Base-by-base conservation (phyloP, 2,888 invertebrate genomes). In the Amiota minor region DNA sequence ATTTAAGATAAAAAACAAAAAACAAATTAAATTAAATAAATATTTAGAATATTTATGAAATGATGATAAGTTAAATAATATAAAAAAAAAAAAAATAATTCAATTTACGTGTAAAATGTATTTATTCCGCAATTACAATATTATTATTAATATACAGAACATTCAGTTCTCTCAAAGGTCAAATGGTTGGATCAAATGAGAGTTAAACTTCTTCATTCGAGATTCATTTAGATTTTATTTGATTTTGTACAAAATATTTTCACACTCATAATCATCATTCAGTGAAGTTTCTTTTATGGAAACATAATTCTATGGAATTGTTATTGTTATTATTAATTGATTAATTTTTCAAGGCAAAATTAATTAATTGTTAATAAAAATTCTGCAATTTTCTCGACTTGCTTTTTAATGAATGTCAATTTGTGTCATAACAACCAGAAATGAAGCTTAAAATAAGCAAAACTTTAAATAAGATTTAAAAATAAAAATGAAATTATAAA, bases 211-310 rank as follows among this genome's bases (percentile, higher is more conserved):
- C 35, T 35, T 35, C 35, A 23, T 23, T 2, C 23, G 3, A 23
- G 23, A 56, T 56, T 16, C 56, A 59, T 18, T 20, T 59, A 8
- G 23, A 20, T 14, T 20, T 23, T 50, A 61, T 61, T 62, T 71
- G 9, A 35, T 61, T 71, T 71, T 71, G 71, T 71, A 71, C 56
- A 71, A 62, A 71, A 23, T 11, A 20, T 59, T 59, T 59, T 50
- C 20, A 8, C 14, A 56, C 59, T 9, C 59, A 9, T 1, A 8
- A 59, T 35, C 4, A 35, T 35, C 35, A 35, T 35, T 35, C 6
- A 35, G 6, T 35, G 35, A 35, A 35, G 35, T 35, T 35, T 35
- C 35, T 6, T 35, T 35, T 35, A 59, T 59, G 16, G 23, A 59
- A 14, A 18, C 16, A 18, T 11, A 56, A 56, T 56, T n/a, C 50